Conservation (phyloP, 2,888 invertebrate genomes). For the Papilio protenor region DNA sequence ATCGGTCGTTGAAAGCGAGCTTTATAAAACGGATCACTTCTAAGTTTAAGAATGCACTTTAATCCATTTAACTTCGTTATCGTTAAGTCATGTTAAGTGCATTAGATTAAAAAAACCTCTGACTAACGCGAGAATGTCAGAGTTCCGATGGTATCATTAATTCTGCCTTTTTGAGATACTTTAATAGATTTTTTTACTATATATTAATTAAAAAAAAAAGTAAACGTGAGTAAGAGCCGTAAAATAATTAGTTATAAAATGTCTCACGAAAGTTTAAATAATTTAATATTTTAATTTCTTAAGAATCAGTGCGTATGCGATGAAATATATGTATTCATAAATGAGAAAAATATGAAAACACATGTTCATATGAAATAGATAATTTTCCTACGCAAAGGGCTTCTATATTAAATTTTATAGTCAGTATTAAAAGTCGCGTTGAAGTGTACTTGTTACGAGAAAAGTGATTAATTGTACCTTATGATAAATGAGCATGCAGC, state of each 20-base stretch:
- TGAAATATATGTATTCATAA: neutral
- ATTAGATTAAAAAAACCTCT: neutral
- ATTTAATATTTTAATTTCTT: neutral
- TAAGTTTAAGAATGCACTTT: slow-evolving; percentile 22
- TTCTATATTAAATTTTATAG: neutral
- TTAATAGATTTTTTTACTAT: neutral
- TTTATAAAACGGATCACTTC: slow-evolving; percentile 10
- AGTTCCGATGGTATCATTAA: neutral
- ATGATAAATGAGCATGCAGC: neutral
- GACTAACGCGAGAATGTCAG: neutral
- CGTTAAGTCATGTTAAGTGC: slow-evolving; percentile 31
- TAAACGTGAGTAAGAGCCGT: no score
- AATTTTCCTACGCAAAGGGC: neutral
- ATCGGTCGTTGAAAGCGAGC: slow-evolving; percentile 13
- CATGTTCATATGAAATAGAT: neutral
- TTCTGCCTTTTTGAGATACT: neutral
- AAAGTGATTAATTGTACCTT: neutral
- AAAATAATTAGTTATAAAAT: no score
- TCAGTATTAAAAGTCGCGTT: neutral
- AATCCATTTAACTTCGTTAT: slow-evolving; percentile 33
- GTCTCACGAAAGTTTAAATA: no score
- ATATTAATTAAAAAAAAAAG: no score
- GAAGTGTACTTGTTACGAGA: neutral
- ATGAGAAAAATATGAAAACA: neutral
- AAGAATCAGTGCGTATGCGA: neutral